These are phyloP conservation scores for Melieria omissa DNA, from an alignment of 2,888 invertebrate genomes.

Conservation along the genomic window DNA sequence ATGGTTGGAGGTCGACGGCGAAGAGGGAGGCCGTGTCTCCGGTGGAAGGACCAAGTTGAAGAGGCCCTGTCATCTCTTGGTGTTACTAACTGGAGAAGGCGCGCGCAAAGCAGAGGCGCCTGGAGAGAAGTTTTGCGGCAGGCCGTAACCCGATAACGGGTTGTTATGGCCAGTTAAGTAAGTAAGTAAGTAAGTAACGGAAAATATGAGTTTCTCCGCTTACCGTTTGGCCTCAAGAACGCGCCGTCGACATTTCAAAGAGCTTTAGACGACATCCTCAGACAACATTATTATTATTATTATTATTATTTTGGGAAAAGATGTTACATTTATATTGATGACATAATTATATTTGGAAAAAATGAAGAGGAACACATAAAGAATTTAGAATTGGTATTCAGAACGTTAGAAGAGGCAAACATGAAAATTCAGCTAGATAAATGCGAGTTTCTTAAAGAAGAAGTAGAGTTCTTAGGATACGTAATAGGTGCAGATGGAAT, in stretches of 20 bases:
- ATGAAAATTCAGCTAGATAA: conserved; percentile 36
- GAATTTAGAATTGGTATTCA: not conserved
- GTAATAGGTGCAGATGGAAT: conserved; percentile 28
- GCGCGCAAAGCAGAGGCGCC: no score
- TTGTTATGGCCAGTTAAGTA: no score
- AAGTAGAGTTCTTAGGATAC: conserved; percentile 35
- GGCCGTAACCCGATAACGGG: no score
- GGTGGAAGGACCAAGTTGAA: no score
- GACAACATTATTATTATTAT: no score
- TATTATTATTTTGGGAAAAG: conserved; percentile 24
- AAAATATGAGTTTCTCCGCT: conserved; percentile 24
- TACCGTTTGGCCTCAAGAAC: conserved; percentile 35
- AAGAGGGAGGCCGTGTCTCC: no score
- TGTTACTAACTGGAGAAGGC: no score
- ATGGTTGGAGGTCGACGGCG: no score
- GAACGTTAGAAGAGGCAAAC: conserved; percentile 7
- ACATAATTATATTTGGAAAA: conserved; percentile 34
- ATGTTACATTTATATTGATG: conserved; percentile 34
- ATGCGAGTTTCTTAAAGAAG: conserved; percentile 34
- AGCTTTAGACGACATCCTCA: conserved; percentile 30
- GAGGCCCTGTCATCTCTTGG: no score
- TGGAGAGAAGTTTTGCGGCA: no score
- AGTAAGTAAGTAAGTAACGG: no score
- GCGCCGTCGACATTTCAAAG: conserved; percentile 35
- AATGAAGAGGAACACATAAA: not conserved